Percentiles rank a stretch among this genome's conserved stretches.
phyloP scores from a whole-genome alignment of 2,113 vertebrate species.

The Suricata suricatta region DNA sequence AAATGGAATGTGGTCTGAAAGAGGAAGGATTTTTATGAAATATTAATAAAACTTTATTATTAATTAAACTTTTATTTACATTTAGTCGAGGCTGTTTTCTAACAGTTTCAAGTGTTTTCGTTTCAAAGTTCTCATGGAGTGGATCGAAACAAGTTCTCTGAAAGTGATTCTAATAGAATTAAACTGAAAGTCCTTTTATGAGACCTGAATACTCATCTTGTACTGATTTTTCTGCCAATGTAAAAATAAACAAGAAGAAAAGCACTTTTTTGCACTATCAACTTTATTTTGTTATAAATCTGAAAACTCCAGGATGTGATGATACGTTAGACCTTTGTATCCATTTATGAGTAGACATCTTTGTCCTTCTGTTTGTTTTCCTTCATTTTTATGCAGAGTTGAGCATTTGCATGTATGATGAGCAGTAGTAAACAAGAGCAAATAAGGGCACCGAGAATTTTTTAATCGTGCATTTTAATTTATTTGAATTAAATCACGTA shows the following conservation, averaged over 20 bases:
- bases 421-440: background rate
- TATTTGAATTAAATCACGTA: background rate
- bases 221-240: background rate
- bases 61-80: background rate
- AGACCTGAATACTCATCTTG: background rate
- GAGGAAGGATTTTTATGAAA: background rate
- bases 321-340: background rate
- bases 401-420: background rate
- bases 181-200: rapidly evolving
- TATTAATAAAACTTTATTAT: background rate
- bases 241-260: background rate
- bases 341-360: rapidly evolving
- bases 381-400: background rate
- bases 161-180: background rate
- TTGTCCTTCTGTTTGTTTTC: background rate
- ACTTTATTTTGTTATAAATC: background rate
- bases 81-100: slow-evolving; percentile 4
- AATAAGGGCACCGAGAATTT: background rate
- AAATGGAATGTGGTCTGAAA: background rate
- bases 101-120: background rate
- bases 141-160: background rate
- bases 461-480: background rate
- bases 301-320: background rate
- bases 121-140: background rate
- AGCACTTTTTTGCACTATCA: background rate